Base-by-base conservation (phyloP, 2,113 vertebrate genomes). In the Origma solitaria region DNA sequence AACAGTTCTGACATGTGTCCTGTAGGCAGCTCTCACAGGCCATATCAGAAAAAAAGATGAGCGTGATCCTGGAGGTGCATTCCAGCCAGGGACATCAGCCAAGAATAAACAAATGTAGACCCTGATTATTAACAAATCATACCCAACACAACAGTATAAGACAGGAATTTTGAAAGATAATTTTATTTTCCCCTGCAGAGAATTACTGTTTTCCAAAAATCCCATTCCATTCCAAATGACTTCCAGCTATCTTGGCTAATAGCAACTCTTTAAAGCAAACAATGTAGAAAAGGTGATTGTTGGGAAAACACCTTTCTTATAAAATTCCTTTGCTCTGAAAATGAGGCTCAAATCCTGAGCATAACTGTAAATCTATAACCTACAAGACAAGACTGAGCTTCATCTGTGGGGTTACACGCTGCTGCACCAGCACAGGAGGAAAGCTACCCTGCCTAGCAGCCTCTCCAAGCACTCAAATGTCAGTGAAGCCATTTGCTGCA, bases 401-500 rank as follows among this genome's bases (percentile, higher is more conserved):
- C 33, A 8, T 17, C 16, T 6, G 0, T 45, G 27, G 18, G 23
- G 4, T 23, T 45, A 24, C n/a, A 44, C 2, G 1, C 11, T 47
- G 14, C 23, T 66, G 3, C 35, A 16, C 2, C 0, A 9, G 27
- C 57, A 7, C 27, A 76, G 35, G 27, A 81, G 42, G 15, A 44
- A 21, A 13, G 7, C 9, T 31, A 2, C 27, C 30, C 45, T 47
- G 33, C 47, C 35, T 18, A 9, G 17, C n/a, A 4, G 1, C 9
- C 24, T 13, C n/a, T 27, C 13, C 24, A 2, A 14, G 23, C 11
- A 8, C 44, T 27, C 13, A 3, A 23, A 7, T 0, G 5, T 7
- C 69, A 56, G 9, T 1, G 31, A 25, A 58, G 15, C 4, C 33
- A 6, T 28, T 37, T 49, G 13, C 45, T 38, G 11, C 19, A 27